These are phyloP conservation scores for Leptopilina myrica DNA, from an alignment of 2,888 invertebrate species.

Conservation along the genomic window DNA sequence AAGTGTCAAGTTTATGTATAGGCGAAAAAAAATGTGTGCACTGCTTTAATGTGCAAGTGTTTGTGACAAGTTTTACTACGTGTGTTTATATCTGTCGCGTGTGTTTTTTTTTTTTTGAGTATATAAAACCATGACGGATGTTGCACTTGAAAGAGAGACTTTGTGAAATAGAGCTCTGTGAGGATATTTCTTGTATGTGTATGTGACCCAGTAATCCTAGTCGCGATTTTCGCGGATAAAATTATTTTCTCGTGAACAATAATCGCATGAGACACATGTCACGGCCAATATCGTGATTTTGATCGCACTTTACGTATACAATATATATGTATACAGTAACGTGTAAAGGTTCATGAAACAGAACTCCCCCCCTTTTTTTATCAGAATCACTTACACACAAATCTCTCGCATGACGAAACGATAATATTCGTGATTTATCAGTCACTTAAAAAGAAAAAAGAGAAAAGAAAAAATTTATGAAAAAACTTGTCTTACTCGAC, in stretches of 20 bases:
- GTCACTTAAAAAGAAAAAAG: not conserved
- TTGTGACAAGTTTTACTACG: conserved; percentile 18
- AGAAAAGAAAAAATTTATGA: not conserved
- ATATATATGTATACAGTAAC: too few relatives aligned
- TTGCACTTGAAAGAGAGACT: conserved; percentile 13
- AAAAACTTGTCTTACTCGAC: not conserved
- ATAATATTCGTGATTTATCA: conserved; percentile 13
- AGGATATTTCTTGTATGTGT: not conserved
- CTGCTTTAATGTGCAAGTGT: conserved; percentile 12
- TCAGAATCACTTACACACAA: conserved; percentile 9
- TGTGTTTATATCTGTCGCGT: not conserved
- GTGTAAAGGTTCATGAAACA: not conserved
- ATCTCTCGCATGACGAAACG: conserved; percentile 12
- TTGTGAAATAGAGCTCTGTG: not conserved
- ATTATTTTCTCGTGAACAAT: conserved; percentile 20
- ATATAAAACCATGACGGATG: conserved; percentile 13
- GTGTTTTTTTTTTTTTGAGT: not conserved
- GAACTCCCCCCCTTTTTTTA: not conserved
- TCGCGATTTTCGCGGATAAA: conserved; percentile 27
- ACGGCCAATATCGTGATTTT: not conserved
- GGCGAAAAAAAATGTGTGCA: not conserved
- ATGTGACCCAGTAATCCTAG: not conserved
- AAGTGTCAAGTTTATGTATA: not conserved
- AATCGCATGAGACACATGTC: conserved; percentile 9
- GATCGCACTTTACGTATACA: not conserved